Conservation (phyloP, 2,888 invertebrate genomes). For the Cyrtodaria siliqua region DNA sequence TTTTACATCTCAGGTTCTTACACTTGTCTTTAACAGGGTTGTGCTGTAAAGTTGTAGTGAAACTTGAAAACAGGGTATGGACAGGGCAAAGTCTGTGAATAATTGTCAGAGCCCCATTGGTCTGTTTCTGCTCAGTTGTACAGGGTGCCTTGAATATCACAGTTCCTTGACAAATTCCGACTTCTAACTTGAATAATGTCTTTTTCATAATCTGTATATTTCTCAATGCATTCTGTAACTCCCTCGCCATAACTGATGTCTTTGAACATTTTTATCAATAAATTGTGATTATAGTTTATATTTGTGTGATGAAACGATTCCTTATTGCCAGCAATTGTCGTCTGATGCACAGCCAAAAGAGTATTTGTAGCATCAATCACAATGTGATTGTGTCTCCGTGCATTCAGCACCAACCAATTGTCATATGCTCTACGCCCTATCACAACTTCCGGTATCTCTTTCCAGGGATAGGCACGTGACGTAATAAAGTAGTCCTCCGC, state of each 20-base stretch:
- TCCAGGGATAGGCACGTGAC: slow-evolving; percentile 27
- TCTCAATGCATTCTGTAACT: slow-evolving; percentile 12
- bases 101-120: too few relatives aligned
- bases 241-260: background rate
- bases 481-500: slow-evolving; percentile 45
- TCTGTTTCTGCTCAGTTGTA: too few relatives aligned
- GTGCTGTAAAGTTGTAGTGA: too few relatives aligned
- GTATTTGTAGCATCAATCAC: slow-evolving; percentile 32
- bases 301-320: slow-evolving; percentile 15
- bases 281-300: slow-evolving; percentile 10
- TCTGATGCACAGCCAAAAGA: slow-evolving; percentile 26
- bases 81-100: too few relatives aligned
- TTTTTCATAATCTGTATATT: slow-evolving; percentile 14
- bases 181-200: too few relatives aligned
- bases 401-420: slow-evolving; percentile 25
- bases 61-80: too few relatives aligned
- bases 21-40: too few relatives aligned
- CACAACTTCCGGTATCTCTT: slow-evolving; percentile 31
- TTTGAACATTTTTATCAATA: slow-evolving; percentile 1
- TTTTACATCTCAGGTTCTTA: too few relatives aligned
- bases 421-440: too few relatives aligned
- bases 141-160: background rate
- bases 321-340: slow-evolving; percentile 1
- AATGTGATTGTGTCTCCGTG: slow-evolving; percentile 19
- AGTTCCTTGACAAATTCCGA: background rate